Evolutionary conservation across 2,888 invertebrate genomes (phyloP).

Genomic region (Lypha dubia): DNA sequence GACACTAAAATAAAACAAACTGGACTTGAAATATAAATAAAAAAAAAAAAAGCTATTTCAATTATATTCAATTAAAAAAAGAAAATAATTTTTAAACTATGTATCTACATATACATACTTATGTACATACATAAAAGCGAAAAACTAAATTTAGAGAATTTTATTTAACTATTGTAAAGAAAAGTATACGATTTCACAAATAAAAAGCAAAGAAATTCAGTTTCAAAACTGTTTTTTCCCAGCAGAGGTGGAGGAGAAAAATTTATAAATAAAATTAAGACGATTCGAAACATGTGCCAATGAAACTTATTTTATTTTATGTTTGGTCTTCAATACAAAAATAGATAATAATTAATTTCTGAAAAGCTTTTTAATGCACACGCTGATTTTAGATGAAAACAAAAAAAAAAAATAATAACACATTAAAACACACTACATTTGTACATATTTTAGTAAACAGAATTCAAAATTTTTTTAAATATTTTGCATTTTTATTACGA

Average conservation of each 20-base stretch:
- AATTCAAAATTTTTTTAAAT: neutral
- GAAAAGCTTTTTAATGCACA: neutral
- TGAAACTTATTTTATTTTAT: too few species aligned
- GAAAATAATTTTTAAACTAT: constrained; percentile 1
- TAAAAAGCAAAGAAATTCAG: neutral
- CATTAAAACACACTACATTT: neutral
- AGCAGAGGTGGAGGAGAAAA: neutral
- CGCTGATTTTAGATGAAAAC: neutral
- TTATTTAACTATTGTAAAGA: neutral
- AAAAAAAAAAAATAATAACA: neutral
- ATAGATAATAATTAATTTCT: too few species aligned
- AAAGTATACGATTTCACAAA: neutral
- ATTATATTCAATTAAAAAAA: constrained; percentile 24
- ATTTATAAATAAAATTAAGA: neutral
- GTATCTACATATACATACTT: neutral
- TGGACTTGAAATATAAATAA: constrained; percentile 31
- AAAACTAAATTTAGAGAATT: neutral
- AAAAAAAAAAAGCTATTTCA: constrained; percentile 32
- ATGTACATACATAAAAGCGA: neutral
- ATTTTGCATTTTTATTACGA: constrained; percentile 13
- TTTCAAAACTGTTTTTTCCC: neutral
- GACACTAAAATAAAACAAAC: constrained; percentile 9
- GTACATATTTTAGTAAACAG: neutral
- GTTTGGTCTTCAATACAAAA: too few species aligned
- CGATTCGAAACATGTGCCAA: too few species aligned